These are phyloP conservation scores for Hyperoodon ampullatus DNA, from an alignment of 2,113 vertebrate species.

Conservation along the genomic window DNA sequence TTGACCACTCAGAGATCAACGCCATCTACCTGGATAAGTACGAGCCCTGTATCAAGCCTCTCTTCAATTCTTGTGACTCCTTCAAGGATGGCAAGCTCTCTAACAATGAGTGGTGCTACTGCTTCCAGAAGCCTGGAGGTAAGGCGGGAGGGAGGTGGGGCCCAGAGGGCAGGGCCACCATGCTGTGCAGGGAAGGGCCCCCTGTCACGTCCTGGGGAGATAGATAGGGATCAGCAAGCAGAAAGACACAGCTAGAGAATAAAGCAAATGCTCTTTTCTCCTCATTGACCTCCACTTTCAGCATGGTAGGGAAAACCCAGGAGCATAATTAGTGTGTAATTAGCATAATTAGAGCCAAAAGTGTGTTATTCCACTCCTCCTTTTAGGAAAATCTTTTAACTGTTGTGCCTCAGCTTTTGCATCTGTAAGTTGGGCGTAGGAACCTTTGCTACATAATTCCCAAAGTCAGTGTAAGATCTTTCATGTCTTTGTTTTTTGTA, in stretches of 20 bases:
- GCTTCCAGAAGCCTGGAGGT: conserved; percentile 92
- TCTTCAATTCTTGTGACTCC: conserved; percentile 91
- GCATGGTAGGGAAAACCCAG: neutral
- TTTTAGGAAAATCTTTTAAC: neutral
- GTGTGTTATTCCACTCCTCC: neutral
- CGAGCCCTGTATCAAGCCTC: conserved; percentile 94
- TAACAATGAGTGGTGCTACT: conserved; percentile 93
- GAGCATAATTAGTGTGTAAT: neutral
- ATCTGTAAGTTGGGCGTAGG: neutral
- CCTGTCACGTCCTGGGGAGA: rapidly evolving
- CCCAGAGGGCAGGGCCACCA: neutral
- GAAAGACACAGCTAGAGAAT: neutral
- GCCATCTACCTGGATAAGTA: conserved; percentile 98
- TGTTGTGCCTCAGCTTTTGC: neutral
- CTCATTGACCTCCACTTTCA: neutral
- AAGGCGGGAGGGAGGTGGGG: conserved; percentile 24
- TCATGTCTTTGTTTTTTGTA: neutral
- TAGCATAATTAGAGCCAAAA: too few relatives aligned
- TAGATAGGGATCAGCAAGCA: neutral
- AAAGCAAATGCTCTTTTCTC: neutral
- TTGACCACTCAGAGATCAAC: conserved; percentile 96
- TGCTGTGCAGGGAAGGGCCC: neutral
- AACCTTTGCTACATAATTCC: neutral
- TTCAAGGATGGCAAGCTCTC: conserved; percentile 95
- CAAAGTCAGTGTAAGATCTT: neutral